phyloP scores from a whole-genome alignment of 2,113 vertebrate genomes.

The Triplophysa tibetana region DNA sequence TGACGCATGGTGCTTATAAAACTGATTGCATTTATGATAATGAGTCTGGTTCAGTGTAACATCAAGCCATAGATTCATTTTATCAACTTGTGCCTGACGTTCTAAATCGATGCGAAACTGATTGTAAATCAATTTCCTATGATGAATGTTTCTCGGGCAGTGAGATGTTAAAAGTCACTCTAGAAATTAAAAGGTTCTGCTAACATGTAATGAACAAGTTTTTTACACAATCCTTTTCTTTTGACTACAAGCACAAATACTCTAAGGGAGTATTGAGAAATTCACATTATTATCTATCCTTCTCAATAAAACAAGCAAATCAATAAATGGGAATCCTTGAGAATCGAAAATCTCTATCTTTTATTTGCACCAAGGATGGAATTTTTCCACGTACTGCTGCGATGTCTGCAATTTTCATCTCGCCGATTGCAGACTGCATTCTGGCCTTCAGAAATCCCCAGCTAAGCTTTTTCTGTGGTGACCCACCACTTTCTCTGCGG shows the following conservation, averaged over 20 bases:
- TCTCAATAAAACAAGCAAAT: background rate
- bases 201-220: conserved; percentile 50
- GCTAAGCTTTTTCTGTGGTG: conserved; percentile 65
- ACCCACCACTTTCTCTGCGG: conserved; percentile 59
- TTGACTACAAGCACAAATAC: conserved; percentile 59
- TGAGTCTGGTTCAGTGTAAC: conserved; percentile 13
- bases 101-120: conserved; percentile 58
- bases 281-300: conserved; percentile 58
- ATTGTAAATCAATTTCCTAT: conserved; percentile 53
- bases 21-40: conserved; percentile 27
- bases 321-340: conserved; percentile 24
- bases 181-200: conserved; percentile 51
- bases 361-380: conserved; percentile 60
- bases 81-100: conserved; percentile 49
- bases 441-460: conserved; percentile 63
- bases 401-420: conserved; percentile 64
- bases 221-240: background rate
- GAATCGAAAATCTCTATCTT: conserved; percentile 36
- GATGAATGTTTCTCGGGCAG: conserved; percentile 53
- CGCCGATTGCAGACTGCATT: conserved; percentile 68
- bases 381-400: conserved; percentile 65
- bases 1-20: conserved; percentile 44
- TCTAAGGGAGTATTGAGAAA: conserved; percentile 53
- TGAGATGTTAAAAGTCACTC: conserved; percentile 35
- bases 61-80: conserved; percentile 44